Evolutionary conservation across 2,797 vertebrate species (phyloP), one percentile per base, ranked within the genome.

Genomic region (Hafferia zeledoni): DNA sequence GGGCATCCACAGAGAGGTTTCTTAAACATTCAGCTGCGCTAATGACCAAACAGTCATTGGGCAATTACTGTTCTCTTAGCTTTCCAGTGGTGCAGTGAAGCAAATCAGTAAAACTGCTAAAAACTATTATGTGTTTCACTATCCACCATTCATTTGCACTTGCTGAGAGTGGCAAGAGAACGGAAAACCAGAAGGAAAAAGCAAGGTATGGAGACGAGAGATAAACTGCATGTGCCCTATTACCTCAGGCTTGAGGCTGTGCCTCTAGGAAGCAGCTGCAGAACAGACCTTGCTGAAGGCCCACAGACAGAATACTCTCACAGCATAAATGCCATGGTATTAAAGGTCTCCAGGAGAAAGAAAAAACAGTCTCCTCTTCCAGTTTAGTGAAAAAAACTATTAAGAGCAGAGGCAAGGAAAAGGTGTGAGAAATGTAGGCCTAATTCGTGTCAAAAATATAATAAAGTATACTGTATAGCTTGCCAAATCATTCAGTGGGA

Each of bases 1-100:
- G 0, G 30, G 13, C 3, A 60, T 2, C 6, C 4, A 1, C 0
- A 2, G 20, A 49, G 10, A 50, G 2, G 27, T 53, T 63, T 53
- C 64, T 20, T 46, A 39, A 89, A 53, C 1, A 2, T 52, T 50
- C 56, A 74, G 25, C 46, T 3, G 0, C 28, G 10, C 17, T 24
- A 28, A 72, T 0, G 3, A 52, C 16, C 43, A 35, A 39, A n/a
- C 0, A 5, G 20, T 11, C 2, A 0, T 31, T 2, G 0, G 41
- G 27, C 35, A 11, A 12, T 25, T 25, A 59, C 13, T 1, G 9
- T 17, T 27, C 33, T 41, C 55, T 28, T 19, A 83, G 20, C 57
- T 27, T 7, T 64, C 41, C 53, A 43, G 30, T 0, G 0, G 14
- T 2, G 2, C 24, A 24, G 28, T 35, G n/a, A 56, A 76, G 56